Evolutionary conservation across 2,888 invertebrate species (phyloP).

Genomic region (Seira musarum): DNA sequence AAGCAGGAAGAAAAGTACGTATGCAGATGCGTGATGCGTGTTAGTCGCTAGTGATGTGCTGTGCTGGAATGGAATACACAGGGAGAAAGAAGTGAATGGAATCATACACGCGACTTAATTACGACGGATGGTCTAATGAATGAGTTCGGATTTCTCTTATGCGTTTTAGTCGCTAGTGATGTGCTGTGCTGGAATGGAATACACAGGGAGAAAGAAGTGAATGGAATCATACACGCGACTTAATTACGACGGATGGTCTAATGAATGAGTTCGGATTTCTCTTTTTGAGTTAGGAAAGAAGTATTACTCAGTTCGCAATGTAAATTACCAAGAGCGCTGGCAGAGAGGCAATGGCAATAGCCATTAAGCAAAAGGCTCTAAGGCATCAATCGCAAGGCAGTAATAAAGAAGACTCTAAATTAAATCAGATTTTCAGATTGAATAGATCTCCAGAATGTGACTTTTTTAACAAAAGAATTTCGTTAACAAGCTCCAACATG

Average conservation of each 20-base stretch:
- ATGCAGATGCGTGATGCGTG: too few species aligned
- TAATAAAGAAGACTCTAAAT: conserved; percentile 27
- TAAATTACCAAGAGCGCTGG: conserved; percentile 23
- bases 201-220: conserved; percentile 8
- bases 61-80: background rate
- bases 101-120: conserved; percentile 56
- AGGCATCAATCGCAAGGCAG: conserved; percentile 1
- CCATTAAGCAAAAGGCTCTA: too few species aligned
- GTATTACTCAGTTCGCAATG: conserved; percentile 43
- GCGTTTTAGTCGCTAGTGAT: background rate
- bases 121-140: conserved; percentile 58
- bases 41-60: background rate
- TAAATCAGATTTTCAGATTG: conserved; percentile 47
- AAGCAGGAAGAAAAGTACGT: too few species aligned
- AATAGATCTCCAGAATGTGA: conserved; percentile 23
- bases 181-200: background rate
- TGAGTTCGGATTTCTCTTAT: conserved; percentile 51
- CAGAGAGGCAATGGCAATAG: too few species aligned
- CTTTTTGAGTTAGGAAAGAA: too few species aligned
- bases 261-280: conserved; percentile 52
- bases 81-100: conserved; percentile 19
- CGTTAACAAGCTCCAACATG: conserved; percentile 1
- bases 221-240: conserved; percentile 46
- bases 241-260: conserved; percentile 61
- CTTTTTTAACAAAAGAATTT: conserved; percentile 42